phyloP scores from a whole-genome alignment of 2,797 vertebrate species.

The Leuciscus waleckii region DNA sequence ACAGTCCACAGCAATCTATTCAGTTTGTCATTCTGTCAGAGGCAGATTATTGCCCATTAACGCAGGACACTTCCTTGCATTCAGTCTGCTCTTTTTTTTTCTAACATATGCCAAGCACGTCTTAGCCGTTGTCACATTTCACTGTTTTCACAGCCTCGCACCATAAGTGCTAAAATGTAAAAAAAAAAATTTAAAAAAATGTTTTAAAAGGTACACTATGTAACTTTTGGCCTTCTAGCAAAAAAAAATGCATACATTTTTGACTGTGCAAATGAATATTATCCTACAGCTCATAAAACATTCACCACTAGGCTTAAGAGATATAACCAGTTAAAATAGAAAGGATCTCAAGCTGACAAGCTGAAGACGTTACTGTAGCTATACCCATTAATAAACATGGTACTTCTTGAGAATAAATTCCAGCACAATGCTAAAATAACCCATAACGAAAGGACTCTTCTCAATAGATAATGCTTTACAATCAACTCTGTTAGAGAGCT shows the following conservation, averaged over 20 bases:
- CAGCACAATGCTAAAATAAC: too few relatives aligned
- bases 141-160: not conserved
- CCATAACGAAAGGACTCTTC: too few relatives aligned
- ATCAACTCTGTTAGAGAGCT: too few relatives aligned
- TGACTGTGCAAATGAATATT: not conserved
- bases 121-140: not conserved
- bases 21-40: not conserved
- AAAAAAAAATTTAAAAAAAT: not conserved
- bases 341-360: not conserved
- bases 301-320: not conserved
- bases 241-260: not conserved
- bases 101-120: not conserved
- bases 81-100: not conserved
- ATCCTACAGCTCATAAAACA: not conserved
- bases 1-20: slow-evolving; percentile 4
- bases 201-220: too few relatives aligned
- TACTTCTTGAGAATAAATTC: too few relatives aligned
- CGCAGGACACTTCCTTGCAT: not conserved
- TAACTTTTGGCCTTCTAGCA: too few relatives aligned
- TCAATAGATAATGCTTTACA: too few relatives aligned
- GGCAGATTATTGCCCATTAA: not conserved
- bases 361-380: not conserved
- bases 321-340: not conserved
- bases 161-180: not conserved
- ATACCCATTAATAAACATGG: not conserved